Percentiles rank a stretch among this genome's conserved stretches.
phyloP scores from a whole-genome alignment of 92 coral and sea anemone species.

The Siderastrea siderea region DNA sequence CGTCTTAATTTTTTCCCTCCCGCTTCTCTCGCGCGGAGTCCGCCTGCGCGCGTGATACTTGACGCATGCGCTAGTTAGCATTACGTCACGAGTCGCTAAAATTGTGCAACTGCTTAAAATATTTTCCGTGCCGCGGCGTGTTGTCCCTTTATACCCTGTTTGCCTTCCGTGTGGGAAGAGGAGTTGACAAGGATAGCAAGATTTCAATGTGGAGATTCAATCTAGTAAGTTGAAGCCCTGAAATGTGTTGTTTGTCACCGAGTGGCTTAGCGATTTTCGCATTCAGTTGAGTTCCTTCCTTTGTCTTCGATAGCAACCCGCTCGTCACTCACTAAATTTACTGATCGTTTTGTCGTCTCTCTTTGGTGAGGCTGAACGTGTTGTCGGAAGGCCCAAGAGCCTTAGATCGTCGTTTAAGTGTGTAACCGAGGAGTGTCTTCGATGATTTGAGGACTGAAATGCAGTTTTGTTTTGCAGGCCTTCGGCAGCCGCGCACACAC shows the following conservation, averaged over 20 bases:
- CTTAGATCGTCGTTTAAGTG: background rate
- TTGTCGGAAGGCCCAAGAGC: background rate
- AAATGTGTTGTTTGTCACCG: background rate
- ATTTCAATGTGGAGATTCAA: conserved; percentile 98
- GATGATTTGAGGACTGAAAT: conserved; percentile 22
- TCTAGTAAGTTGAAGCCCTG: conserved; percentile 70
- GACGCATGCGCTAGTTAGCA: conserved; percentile 85
- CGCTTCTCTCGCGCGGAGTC: conserved; percentile 33
- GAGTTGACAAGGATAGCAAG: conserved; percentile 61
- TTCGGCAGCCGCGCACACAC: conserved; percentile 96
- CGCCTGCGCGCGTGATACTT: background rate
- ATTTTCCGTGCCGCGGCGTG: conserved; percentile 91
- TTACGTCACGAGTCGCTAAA: conserved; percentile 98
- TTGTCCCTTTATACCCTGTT: conserved; percentile 47
- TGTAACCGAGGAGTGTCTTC: background rate
- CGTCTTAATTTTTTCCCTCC: background rate
- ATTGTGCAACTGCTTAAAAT: conserved; percentile 99
- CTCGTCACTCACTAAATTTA: conserved; percentile 26
- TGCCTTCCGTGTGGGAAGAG: conserved; percentile 88
- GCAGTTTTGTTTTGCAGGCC: conserved; percentile 69
- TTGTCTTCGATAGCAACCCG: conserved; percentile 45
- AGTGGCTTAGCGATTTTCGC: background rate
- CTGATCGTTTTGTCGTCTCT: conserved; percentile 3
- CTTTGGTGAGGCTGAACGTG: conserved; percentile 6
- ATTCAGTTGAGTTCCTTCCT: background rate